Evolutionary conservation across 1,140 invertebrate genomes (phyloP), one percentile per base, ranked within the genome.

Genomic region (Helicoverpa armigera): DNA sequence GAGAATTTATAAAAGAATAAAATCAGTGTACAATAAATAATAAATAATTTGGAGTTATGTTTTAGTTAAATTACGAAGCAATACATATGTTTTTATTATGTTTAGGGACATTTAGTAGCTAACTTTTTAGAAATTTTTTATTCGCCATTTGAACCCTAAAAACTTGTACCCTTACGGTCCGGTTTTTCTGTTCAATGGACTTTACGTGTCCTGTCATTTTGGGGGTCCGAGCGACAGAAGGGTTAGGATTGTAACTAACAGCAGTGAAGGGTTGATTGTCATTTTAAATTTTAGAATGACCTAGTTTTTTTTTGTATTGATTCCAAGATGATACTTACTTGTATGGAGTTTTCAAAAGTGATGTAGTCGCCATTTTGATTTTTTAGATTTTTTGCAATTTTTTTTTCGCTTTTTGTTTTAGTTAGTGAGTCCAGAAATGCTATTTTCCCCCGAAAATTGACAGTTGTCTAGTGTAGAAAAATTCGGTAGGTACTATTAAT

Each of bases 171-270:
- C 80, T 82, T 83, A 82, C 82, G 74, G 83, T 87, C 89, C 88
- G 81, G 89, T 89, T 89, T 84, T 63, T 79, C 80, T 76, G 82
- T 81, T 86, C 87, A 90, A 91, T 91, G 90, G 89, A 88, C 81
- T 92, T 92, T 87, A 87, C 89, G 81, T 91, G 89, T 90, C 84
- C 87, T 88, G 88, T 90, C 88, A 88, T 65, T 77, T 43, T 85
- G 60, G 51, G 73, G 73, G 43, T 61, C 18, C 35, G 23, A 3
- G 12, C 60, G 29, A 58, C 23, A 56, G 51, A 61, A 77, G 75
- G 89, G 89, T 86, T 90, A 87, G 86, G 86, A 84, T 86, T 84
- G 85, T 77, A 78, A 88, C 85, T 53, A 61, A 80, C 85, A 86
- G 84, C 50, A 51, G 5, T 75, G 18, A 69, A 61, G 82, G 77